Conservation (phyloP, 2,888 invertebrate genomes). For the Eutolmus rufibarbis region DNA sequence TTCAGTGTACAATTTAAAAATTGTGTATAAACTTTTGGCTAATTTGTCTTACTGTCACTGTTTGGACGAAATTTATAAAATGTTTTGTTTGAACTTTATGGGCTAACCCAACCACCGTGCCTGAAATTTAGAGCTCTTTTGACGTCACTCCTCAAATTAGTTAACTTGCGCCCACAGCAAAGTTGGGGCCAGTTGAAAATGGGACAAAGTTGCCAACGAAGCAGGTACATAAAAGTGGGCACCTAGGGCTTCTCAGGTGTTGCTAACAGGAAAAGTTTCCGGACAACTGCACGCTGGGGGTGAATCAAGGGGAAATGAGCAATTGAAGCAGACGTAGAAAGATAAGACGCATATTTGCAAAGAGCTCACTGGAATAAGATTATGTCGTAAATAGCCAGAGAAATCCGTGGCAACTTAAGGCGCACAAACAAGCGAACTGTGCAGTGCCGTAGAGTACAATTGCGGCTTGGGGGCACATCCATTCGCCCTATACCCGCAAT, state of each 20-base stretch:
- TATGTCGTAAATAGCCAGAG: neutral
- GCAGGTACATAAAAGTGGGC: neutral
- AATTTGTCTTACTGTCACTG: no score
- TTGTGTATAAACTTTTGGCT: no score
- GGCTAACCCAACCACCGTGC: no score
- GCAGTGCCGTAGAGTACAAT: neutral
- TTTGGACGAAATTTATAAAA: no score
- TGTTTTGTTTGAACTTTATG: no score
- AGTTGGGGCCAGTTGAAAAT: neutral
- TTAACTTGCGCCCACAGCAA: neutral
- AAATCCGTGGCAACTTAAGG: neutral
- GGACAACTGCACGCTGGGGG: neutral
- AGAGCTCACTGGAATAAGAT: neutral
- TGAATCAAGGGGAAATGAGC: neutral
- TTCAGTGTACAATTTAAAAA: no score
- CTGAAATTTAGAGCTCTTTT: neutral
- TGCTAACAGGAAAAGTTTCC: neutral
- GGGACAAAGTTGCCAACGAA: neutral
- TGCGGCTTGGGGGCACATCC: neutral
- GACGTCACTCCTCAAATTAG: neutral
- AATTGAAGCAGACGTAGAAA: neutral
- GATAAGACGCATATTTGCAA: slow-evolving; percentile 13
- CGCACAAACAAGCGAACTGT: neutral
- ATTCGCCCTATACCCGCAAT: neutral
- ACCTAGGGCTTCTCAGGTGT: neutral